These are phyloP conservation scores for Cancer borealis DNA, from an alignment of 2,888 invertebrate genomes.

Conservation along the genomic window DNA sequence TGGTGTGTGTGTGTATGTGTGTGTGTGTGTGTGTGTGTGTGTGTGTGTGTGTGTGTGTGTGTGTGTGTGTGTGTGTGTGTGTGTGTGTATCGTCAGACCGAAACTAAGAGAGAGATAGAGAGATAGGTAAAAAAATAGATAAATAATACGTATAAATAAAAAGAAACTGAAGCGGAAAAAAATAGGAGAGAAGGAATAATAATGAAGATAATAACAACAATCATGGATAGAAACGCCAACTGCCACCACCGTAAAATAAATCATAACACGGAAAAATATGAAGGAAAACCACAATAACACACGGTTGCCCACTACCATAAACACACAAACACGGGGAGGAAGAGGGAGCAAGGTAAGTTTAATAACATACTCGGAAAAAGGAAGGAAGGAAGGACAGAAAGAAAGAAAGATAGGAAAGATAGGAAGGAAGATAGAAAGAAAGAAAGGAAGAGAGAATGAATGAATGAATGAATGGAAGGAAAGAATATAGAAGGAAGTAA, in stretches of 20 bases:
- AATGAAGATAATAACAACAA: neutral
- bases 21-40: conserved; percentile 20
- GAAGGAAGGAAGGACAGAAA: neutral
- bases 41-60: conserved; percentile 20
- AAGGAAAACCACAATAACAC: neutral
- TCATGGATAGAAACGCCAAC: neutral
- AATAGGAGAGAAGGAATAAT: neutral
- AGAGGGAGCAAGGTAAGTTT: neutral
- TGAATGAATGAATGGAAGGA: neutral
- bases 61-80: conserved; percentile 13
- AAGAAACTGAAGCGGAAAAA: neutral
- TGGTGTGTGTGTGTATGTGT: neutral
- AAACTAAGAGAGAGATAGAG: too few species aligned
- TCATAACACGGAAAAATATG: neutral
- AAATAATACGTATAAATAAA: neutral
- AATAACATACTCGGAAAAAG: too few species aligned
- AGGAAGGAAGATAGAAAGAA: neutral
- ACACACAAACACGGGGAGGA: neutral
- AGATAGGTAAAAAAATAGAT: neutral
- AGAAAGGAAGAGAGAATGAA: conserved; percentile 3
- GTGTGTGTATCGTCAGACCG: neutral
- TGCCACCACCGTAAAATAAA: neutral
- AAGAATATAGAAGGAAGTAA: neutral
- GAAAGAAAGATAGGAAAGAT: neutral
- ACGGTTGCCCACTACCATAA: neutral